Base-by-base conservation (phyloP, 2,888 invertebrate genomes). In the Hirtodrosophila trivittata region DNA sequence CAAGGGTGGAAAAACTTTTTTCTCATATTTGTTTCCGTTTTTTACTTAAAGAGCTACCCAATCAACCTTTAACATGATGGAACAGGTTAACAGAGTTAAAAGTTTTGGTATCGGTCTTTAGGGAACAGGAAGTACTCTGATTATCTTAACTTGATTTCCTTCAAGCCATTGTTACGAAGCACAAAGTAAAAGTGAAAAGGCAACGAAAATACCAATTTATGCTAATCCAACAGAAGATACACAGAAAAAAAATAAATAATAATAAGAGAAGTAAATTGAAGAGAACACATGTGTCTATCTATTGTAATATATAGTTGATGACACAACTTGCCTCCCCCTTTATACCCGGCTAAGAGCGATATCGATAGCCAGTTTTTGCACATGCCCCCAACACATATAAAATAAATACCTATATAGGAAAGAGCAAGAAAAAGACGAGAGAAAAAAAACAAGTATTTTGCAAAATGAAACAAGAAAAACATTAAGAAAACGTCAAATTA, bases 401-500 rank as follows among this genome's bases (percentile, higher is more conserved):
- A 54, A 30, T 30, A 39, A 52, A 59, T 64, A 52, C 21, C 38
- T 39, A 62, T 50, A 58, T 30, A 38, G 47, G 37, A 58, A 38
- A 21, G 43, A n/a, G 32, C 12, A 41, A 8, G 26, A 26, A 41
- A 50, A 45, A 21, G n/a, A 38, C 5, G 26, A 18, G 28, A 26
- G 43, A 33, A 46, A 42, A 45, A 13, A 60, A 66, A 55, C 60
- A 47, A 66, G 46, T 55, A 56, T 64, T 58, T 58, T 47, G 69
- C 58, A 62, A 55, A 52, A 49, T 42, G 14, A 35, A 41, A 33
- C 35, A 56, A 25, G 7, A 45, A 45, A 39, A 42, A 26, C 55
- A 51, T 14, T 18, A 57, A 70, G 69, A 64, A 66, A 70, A 52
- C 63, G 58, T 52, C 57, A 67, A 63, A 70, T 58, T 58, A 52